Evolutionary conservation across 2,888 invertebrate species (phyloP).

Genomic region (Parelbella ahira): DNA sequence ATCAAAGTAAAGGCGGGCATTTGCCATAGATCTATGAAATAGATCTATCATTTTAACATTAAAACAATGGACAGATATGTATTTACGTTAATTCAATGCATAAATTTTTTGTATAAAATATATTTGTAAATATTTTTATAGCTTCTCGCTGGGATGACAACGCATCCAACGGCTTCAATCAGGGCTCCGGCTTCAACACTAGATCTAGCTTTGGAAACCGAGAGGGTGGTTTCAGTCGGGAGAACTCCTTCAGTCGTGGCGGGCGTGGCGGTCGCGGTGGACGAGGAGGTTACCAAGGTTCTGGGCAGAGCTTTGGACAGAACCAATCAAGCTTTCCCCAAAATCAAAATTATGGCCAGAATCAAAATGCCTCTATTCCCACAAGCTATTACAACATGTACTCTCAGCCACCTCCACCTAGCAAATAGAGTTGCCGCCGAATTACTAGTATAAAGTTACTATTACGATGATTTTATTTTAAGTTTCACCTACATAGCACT

Average conservation of each 20-base stretch:
- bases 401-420: constrained; percentile 60
- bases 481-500: too few relatives aligned
- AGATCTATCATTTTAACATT: too few relatives aligned
- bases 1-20: too few relatives aligned
- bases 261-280: constrained; percentile 39
- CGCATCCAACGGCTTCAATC: constrained; percentile 24
- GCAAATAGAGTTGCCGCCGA: constrained; percentile 28
- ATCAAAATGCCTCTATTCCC: constrained; percentile 48
- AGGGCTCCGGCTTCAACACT: constrained; percentile 32
- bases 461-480: constrained; percentile 3
- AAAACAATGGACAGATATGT: too few relatives aligned
- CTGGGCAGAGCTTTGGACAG: constrained; percentile 22
- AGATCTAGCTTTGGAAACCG: constrained; percentile 32
- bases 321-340: constrained; percentile 34
- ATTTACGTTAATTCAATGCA: too few relatives aligned
- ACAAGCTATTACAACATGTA: constrained; percentile 72
- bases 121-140: too few relatives aligned
- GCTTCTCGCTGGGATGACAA: constrained; percentile 54
- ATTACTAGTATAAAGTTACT: constrained; percentile 2
- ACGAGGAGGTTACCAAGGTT: constrained; percentile 26
- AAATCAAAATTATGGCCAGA: constrained; percentile 22
- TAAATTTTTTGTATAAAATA: too few relatives aligned
- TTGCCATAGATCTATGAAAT: background rate
- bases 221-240: constrained; percentile 29
- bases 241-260: constrained; percentile 41